These are phyloP conservation scores for Thecophora atra DNA, from an alignment of 2,888 invertebrate species.

Conservation along the genomic window DNA sequence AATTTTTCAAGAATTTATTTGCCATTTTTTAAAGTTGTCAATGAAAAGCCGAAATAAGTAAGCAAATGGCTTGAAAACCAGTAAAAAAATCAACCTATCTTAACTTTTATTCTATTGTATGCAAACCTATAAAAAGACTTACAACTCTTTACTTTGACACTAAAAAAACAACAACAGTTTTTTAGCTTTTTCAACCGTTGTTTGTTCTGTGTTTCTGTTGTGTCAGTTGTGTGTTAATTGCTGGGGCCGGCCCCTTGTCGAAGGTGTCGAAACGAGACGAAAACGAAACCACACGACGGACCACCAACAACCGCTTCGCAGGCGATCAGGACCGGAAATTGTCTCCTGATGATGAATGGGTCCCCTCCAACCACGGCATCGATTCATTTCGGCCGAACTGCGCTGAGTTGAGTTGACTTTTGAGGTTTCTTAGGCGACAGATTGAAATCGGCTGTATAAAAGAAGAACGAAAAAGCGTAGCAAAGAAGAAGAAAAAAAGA, in stretches of 20 bases:
- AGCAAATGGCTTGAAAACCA: neutral
- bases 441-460: neutral
- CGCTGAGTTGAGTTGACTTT: neutral
- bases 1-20: conserved; percentile 16
- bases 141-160: neutral
- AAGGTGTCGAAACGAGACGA: conserved; percentile 21
- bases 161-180: neutral
- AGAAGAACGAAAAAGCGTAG: neutral
- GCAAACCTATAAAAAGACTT: neutral
- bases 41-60: conserved; percentile 1
- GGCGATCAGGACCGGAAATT: conserved; percentile 1
- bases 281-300: neutral
- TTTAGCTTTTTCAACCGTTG: conserved; percentile 9
- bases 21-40: conserved; percentile 6
- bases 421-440: neutral
- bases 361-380: neutral
- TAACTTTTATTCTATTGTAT: neutral
- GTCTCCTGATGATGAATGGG: neutral
- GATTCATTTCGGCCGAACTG: neutral
- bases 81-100: neutral
- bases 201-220: neutral
- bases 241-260: neutral
- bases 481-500: no score
- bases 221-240: conserved; percentile 23
- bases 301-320: conserved; percentile 1